Base-by-base conservation (phyloP, 2,888 invertebrate species). In the Dynastes hyllus region DNA sequence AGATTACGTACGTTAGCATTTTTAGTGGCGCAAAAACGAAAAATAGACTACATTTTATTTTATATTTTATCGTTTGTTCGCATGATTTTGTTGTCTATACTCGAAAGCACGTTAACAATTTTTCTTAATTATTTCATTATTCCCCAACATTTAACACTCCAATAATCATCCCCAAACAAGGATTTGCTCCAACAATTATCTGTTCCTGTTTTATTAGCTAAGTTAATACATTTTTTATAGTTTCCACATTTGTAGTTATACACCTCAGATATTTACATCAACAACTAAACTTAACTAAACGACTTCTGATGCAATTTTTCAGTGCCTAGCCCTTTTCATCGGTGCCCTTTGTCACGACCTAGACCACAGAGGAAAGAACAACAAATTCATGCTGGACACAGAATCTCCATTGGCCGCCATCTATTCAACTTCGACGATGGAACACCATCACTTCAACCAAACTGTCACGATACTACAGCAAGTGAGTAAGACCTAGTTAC, bases 381-480 rank as follows among this genome's bases (percentile, higher is more conserved):
- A 96, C 86, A 94, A 95, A 86, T 96, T 95, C 87, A 95, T 96
- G 95, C 91, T 94, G 83, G 95, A 95, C 83, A 95, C 93, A 32
- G 94, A 94, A 76, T 95, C 96, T 1, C 96, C 96, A 0, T 89
- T 97, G 53, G 96, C 96, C 0, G 92, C 94, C 37, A 95, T 97
- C 87, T 96, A 96, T 87, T 93, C 95, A 50, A 96, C 96, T 0
- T 95, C 95, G 0, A 95, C 96, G 0, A 92, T 96, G 91, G 96
- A 96, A 86, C 95, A 96, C 85, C 96, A 96, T 86, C 96, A 96
- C 87, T 96, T 96, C 87, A 96, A 96, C 86, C 96, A 96, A 86
- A 96, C 96, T 0, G 95, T 96, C 40, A 94, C 95, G 13, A 96
- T 96, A 82, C 89, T 96, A 16, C 96, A 96, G 87, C 94, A 94